A percentile compares a stretch with the other conserved stretches of the same genome.
phyloP scores from a whole-genome alignment of 1,140 invertebrate genomes.

The Euura lappo region DNA sequence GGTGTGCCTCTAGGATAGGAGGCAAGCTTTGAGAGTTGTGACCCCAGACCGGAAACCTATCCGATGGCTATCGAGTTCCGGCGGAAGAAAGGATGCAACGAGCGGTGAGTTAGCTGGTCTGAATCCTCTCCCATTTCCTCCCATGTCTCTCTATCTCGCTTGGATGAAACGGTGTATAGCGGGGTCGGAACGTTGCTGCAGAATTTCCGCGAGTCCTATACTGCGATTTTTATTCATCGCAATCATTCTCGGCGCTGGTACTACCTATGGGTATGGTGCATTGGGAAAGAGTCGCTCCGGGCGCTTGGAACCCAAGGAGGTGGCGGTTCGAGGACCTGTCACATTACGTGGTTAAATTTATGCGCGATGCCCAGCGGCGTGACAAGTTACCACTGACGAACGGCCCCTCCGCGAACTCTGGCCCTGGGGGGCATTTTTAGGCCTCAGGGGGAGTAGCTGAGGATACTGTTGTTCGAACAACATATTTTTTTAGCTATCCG shows the following conservation, averaged over 20 bases:
- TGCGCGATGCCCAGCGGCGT: conserved; percentile 60
- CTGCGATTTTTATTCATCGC: too few species aligned
- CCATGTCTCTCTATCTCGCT: neutral
- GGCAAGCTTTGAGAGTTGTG: neutral
- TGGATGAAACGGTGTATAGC: too few species aligned
- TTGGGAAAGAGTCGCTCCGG: neutral
- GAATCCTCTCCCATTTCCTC: conserved; percentile 1
- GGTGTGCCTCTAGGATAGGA: neutral
- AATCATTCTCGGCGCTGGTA: too few species aligned
- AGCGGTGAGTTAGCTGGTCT: neutral
- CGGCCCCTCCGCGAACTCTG: conserved; percentile 58
- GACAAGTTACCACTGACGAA: conserved; percentile 63
- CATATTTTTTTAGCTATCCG: too few species aligned
- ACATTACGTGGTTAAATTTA: conserved; percentile 61
- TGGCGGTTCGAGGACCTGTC: conserved; percentile 49
- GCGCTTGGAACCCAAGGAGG: conserved; percentile 43
- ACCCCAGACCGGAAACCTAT: conserved; percentile 17
- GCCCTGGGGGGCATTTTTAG: conserved; percentile 40
- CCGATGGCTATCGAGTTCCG: conserved; percentile 47
- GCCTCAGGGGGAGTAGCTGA: too few species aligned
- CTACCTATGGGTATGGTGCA: neutral
- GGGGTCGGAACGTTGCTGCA: too few species aligned
- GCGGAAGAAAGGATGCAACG: conserved; percentile 31
- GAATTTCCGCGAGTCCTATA: too few species aligned
- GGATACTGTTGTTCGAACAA: too few species aligned